Evolutionary conservation across 2,113 vertebrate species (phyloP).

Genomic region (Tenrec ecaudatus): DNA sequence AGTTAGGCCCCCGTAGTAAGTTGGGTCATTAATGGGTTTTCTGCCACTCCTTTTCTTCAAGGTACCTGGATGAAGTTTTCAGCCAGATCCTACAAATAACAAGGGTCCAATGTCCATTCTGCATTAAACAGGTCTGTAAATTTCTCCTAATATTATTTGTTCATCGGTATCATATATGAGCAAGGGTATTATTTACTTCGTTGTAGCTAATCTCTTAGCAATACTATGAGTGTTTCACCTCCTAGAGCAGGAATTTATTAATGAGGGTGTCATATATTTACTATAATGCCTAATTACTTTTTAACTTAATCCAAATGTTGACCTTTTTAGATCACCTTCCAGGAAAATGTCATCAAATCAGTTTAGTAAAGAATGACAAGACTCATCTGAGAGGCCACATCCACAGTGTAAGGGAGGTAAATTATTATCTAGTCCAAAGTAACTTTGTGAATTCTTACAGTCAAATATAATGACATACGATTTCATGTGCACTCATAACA

Average conservation of each 20-base stretch:
- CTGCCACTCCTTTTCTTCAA: background rate
- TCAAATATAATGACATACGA: background rate
- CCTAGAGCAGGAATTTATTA: too few species aligned
- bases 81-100: background rate
- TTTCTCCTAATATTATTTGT: background rate
- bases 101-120: background rate
- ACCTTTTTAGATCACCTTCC: background rate
- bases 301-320: background rate
- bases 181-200: background rate
- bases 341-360: background rate
- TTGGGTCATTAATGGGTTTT: background rate
- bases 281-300: too few species aligned
- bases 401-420: background rate
- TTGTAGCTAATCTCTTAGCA: too few species aligned
- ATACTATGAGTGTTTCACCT: background rate
- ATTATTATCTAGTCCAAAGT: background rate
- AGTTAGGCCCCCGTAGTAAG: background rate
- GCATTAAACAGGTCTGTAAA: background rate
- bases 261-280: fast-evolving
- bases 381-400: background rate
- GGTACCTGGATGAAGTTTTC: background rate
- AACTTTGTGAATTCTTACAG: background rate
- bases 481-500: background rate
- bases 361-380: background rate
- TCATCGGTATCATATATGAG: background rate